Conservation (phyloP, 2,888 invertebrate species). For the Oeneis ivallda region DNA sequence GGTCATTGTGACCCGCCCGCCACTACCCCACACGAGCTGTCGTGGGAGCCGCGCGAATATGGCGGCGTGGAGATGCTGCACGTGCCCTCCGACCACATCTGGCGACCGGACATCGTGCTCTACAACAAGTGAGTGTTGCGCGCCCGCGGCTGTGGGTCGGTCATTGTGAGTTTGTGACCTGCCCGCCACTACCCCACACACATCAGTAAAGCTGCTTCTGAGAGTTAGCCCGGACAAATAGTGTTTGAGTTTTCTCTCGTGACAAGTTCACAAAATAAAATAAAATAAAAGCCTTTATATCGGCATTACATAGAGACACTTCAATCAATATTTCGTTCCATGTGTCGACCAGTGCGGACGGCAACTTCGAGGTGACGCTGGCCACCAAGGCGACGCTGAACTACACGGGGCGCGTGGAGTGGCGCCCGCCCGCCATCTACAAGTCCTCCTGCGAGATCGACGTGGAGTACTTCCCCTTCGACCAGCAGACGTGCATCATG, state of each 20-base stretch:
- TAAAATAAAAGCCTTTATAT: too few relatives aligned
- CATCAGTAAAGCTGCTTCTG: too few relatives aligned
- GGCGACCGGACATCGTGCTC: slow-evolving; percentile 97
- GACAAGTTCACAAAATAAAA: too few relatives aligned
- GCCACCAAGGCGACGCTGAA: slow-evolving; percentile 95
- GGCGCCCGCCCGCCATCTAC: slow-evolving; percentile 98
- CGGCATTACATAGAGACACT: too few relatives aligned
- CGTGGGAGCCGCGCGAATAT: slow-evolving; percentile 97
- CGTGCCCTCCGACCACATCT: slow-evolving; percentile 97
- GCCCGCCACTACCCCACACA: too few relatives aligned
- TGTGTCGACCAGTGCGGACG: slow-evolving; percentile 86
- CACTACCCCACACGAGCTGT: too few relatives aligned
- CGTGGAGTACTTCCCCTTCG: slow-evolving; percentile 96
- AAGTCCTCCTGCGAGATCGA: slow-evolving; percentile 96
- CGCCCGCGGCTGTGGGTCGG: too few relatives aligned
- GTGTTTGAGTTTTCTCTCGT: too few relatives aligned
- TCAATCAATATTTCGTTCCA: too few relatives aligned
- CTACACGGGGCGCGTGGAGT: slow-evolving; percentile 93
- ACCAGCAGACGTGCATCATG: slow-evolving; percentile 95
- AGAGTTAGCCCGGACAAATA: too few relatives aligned
- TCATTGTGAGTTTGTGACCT: too few relatives aligned
- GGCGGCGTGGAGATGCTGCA: slow-evolving; percentile 97
- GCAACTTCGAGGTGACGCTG: slow-evolving; percentile 95
- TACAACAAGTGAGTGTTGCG: slow-evolving; percentile 83
- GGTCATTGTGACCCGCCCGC: too few relatives aligned